Base-by-base conservation (phyloP, 2,888 invertebrate genomes). In the Luffia ferchaultella region DNA sequence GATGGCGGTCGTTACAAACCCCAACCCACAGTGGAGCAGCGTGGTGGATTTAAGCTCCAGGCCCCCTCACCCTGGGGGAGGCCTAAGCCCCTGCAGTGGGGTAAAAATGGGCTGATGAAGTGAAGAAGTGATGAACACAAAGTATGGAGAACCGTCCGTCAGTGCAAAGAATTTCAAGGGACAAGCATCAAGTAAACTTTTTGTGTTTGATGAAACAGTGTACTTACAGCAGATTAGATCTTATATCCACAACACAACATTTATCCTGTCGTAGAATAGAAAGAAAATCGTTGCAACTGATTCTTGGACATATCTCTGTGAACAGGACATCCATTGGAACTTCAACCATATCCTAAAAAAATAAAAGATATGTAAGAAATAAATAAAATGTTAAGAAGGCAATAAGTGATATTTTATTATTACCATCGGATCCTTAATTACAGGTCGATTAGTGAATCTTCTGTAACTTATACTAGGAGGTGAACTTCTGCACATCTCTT, bases 381-480 rank as follows among this genome's bases (percentile, higher is more conserved):
- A 42, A n/a, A 42, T 19, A 43, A 46, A 16, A 50, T 52, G 50
- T 52, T 52, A 61, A 63, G 7, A 5, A 45, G 7, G 15, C n/a
- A n/a, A n/a, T n/a, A n/a, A n/a, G n/a, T n/a, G n/a, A n/a, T n/a
- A n/a, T n/a, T n/a, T n/a, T n/a, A n/a, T n/a, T n/a, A 71, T 70
- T 63, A 80, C 82, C 80, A 78, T 79, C 0, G 76, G 69, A 52
- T 82, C 79, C 50, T 68, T 79, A 7, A 63, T 61, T 53, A 64
- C 67, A 0, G 76, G 64, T 53, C 83, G 82, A 43, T 84, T 73
- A 1, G 93, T 93, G 73, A 96, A 92, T 64, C 91, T 89, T 52
- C 97, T 86, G 67, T 90, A 92, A 42, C 94, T 93, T 48, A 96
- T 91, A 74, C 97, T 97, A 56, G 89, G 89, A 0, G 97, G 97